Percentiles rank a stretch among this genome's conserved stretches.
These are phyloP conservation scores for Sebastes jordani DNA, from an alignment of 2,797 vertebrate species.

Conservation along the genomic window DNA sequence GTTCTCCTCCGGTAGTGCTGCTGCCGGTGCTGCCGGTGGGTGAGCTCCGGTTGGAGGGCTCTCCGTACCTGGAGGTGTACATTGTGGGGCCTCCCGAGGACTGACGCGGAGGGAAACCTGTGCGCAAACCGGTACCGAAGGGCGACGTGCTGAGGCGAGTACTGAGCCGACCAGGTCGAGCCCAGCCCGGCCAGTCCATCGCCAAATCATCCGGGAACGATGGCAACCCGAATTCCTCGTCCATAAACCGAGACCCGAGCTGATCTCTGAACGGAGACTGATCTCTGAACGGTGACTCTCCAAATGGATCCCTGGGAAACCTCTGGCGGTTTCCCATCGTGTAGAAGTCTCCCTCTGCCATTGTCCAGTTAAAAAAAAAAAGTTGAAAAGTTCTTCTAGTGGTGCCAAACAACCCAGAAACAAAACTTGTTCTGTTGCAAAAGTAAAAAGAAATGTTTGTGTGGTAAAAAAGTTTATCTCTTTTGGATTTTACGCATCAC, in stretches of 20 bases:
- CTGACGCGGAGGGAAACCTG: conserved; percentile 81
- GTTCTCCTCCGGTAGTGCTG: conserved; percentile 85
- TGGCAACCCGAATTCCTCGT: conserved; percentile 93
- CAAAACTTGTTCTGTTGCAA: background rate
- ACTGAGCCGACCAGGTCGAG: conserved; percentile 81
- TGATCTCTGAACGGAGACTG: conserved; percentile 86
- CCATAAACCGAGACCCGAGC: conserved; percentile 90
- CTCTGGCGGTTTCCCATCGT: conserved; percentile 86
- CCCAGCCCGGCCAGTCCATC: conserved; percentile 95
- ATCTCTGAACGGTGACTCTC: conserved; percentile 71
- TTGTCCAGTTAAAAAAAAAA: conserved; percentile 58
- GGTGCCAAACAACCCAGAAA: background rate
- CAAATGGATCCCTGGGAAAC: conserved; percentile 88
- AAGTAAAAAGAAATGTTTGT: background rate
- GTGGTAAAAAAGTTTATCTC: conserved; percentile 18
- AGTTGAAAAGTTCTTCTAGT: background rate
- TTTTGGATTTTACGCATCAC: conserved; percentile 42
- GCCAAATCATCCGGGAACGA: conserved; percentile 92
- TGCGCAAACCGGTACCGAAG: conserved; percentile 86
- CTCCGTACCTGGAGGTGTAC: conserved; percentile 83
- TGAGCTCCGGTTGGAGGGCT: conserved; percentile 83
- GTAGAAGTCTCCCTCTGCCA: conserved; percentile 86
- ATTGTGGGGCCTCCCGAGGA: conserved; percentile 77
- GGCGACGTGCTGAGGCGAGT: conserved; percentile 84
- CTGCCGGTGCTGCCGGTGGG: conserved; percentile 47